Evolutionary conservation across 2,888 invertebrate genomes (phyloP).

Genomic region (Eupeodes latifasciatus): DNA sequence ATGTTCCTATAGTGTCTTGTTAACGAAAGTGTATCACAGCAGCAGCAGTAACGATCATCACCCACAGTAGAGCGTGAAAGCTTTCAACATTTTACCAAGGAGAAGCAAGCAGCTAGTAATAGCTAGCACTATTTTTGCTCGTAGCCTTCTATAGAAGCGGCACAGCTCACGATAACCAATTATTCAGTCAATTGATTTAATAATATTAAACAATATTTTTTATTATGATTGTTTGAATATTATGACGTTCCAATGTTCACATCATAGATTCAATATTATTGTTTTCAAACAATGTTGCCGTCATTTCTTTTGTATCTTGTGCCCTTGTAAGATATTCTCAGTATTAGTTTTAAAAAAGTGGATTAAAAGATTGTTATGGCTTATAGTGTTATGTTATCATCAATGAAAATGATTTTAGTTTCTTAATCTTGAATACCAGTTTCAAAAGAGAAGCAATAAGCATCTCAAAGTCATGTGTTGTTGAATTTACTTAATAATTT

Average conservation of each 20-base stretch:
- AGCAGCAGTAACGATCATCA: constrained; percentile 43
- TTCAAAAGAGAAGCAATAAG: no score
- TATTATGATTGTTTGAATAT: constrained; percentile 47
- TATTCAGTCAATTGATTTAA: constrained; percentile 57
- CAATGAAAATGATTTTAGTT: no score
- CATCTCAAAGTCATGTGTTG: no score
- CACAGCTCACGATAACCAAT: constrained; percentile 44
- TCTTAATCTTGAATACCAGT: no score
- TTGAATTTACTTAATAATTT: no score
- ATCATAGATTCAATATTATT: neutral
- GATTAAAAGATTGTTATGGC: no score
- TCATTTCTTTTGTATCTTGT: neutral
- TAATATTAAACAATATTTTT: constrained; percentile 45
- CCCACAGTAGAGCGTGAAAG: constrained; percentile 42
- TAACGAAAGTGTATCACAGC: constrained; percentile 33
- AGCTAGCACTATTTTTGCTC: no score
- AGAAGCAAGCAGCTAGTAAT: neutral
- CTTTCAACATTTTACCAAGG: constrained; percentile 37
- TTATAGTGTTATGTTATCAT: no score
- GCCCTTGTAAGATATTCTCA: neutral
- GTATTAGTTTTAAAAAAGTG: no score
- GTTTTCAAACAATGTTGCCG: neutral
- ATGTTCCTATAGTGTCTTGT: neutral
- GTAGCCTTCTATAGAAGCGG: constrained; percentile 3
- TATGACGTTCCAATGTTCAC: constrained; percentile 8